phyloP scores from a whole-genome alignment of 53 echinoderm and acorn worm species.

The Zoroaster sp. region DNA sequence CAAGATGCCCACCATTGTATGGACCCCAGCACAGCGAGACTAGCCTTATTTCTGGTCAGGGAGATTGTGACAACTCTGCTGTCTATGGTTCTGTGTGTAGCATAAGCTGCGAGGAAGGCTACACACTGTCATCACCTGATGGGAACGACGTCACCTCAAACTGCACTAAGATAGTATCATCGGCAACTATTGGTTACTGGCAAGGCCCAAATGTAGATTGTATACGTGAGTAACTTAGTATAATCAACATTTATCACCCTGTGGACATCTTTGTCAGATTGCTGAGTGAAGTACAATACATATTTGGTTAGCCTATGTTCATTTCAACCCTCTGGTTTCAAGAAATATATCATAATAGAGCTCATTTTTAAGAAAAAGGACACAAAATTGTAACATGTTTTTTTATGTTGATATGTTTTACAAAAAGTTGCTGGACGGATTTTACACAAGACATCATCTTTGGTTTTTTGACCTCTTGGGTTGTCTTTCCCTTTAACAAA shows the following conservation, averaged over 20 bases:
- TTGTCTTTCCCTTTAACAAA: background rate
- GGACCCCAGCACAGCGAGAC: constrained; percentile 61
- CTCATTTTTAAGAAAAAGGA: background rate
- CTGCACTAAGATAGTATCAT: background rate
- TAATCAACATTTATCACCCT: too few relatives aligned
- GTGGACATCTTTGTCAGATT: background rate
- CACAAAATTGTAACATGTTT: background rate
- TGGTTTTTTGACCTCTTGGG: too few relatives aligned
- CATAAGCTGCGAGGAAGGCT: constrained; percentile 62
- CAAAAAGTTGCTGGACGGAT: background rate
- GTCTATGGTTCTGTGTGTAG: constrained; percentile 72
- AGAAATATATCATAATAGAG: background rate
- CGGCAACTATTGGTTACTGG: constrained; percentile 45
- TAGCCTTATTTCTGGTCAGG: constrained; percentile 55
- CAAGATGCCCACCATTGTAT: constrained; percentile 62
- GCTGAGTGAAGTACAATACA: background rate
- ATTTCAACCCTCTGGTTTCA: background rate
- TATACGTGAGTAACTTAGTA: constrained; percentile 37
- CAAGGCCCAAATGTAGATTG: constrained; percentile 30
- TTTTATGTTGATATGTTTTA: background rate
- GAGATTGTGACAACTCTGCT: constrained; percentile 38
- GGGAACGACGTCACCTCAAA: background rate
- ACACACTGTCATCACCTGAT: constrained; percentile 38
- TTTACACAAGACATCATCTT: background rate
- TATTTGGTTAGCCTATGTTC: background rate